phyloP scores from a whole-genome alignment of 2,888 invertebrate genomes.

The Marasmarcha lunaedactyla region DNA sequence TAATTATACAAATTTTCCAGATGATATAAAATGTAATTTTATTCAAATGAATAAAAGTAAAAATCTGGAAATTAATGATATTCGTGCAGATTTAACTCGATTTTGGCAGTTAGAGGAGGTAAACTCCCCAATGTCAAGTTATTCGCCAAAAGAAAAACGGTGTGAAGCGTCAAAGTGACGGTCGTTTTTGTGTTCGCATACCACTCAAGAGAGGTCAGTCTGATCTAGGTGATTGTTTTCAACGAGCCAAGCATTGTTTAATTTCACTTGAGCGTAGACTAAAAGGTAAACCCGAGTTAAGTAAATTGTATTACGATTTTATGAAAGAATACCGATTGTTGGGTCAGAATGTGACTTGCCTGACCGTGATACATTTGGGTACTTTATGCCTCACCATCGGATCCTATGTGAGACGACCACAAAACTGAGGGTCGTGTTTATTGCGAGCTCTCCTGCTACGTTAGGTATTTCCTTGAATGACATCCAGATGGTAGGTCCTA shows the following conservation, averaged over 20 bases:
- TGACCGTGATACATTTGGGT: neutral
- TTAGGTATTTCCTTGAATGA: conserved; percentile 9
- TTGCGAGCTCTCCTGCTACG: neutral
- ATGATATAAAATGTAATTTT: neutral
- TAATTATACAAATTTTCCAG: neutral
- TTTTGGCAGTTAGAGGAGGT: neutral
- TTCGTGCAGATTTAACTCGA: neutral
- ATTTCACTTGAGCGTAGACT: neutral
- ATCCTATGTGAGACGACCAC: conserved; percentile 8
- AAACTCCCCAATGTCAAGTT: neutral
- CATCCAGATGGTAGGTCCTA: conserved; percentile 12
- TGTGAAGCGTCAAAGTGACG: neutral
- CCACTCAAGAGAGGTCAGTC: neutral
- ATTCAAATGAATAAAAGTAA: too few relatives aligned
- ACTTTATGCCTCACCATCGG: conserved; percentile 8
- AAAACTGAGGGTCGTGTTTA: neutral
- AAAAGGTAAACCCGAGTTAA: neutral
- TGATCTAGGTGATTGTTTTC: neutral
- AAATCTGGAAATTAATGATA: neutral
- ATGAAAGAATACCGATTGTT: neutral
- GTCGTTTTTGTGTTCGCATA: neutral
- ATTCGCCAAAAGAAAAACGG: neutral
- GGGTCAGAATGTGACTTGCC: neutral
- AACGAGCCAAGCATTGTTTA: neutral
- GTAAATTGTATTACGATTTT: neutral